A percentile compares a stretch with the other conserved stretches of the same genome.
These are phyloP conservation scores for Mus pahari DNA, from an alignment of 2,113 vertebrate genomes.

Conservation along the genomic window DNA sequence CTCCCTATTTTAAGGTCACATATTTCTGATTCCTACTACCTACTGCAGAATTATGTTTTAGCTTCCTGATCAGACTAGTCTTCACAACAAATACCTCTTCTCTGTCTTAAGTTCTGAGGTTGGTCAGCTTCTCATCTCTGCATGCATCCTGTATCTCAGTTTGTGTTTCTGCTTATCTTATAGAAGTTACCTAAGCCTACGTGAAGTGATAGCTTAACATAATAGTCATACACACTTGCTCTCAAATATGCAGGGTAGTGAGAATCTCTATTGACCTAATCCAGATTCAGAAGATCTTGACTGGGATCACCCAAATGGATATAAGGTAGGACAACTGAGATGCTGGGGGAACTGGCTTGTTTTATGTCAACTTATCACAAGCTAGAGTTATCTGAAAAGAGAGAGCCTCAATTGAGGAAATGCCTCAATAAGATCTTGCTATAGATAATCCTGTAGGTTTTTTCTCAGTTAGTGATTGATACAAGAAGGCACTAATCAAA, in stretches of 20 bases:
- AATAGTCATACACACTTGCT: neutral
- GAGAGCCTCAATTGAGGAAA: neutral
- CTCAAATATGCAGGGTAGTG: neutral
- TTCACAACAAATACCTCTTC: neutral
- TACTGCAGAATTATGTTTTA: conserved; percentile 16
- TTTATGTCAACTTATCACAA: neutral
- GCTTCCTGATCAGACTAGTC: neutral
- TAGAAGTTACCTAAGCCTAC: neutral
- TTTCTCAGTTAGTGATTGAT: neutral
- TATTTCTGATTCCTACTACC: neutral
- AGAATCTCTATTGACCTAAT: neutral
- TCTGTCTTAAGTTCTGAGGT: neutral
- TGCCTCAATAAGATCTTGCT: neutral
- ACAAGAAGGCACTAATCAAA: neutral
- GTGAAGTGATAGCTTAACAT: neutral
- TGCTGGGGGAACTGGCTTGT: neutral
- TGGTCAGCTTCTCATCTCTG: neutral
- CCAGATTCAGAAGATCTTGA: neutral
- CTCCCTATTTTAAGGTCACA: neutral
- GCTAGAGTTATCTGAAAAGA: neutral
- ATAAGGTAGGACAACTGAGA: neutral
- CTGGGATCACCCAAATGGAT: neutral
- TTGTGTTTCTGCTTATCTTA: neutral
- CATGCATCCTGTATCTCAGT: neutral
- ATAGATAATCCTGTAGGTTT: neutral